Conservation (phyloP, 1,140 invertebrate species). For the Drosophila guanche region DNA sequence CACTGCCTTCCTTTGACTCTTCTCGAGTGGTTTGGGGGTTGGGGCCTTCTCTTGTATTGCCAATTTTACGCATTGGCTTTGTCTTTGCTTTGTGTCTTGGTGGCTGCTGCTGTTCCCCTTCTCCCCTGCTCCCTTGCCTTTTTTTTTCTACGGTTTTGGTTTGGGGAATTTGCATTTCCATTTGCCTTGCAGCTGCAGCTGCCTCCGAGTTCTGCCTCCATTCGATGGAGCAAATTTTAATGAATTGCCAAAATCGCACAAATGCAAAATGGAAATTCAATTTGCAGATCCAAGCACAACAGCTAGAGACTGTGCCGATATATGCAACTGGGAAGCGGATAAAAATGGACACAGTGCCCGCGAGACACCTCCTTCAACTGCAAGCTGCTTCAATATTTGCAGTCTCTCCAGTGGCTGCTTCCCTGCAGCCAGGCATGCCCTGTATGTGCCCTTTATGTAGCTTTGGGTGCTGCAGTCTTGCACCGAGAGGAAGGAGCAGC, state of each 20-base stretch:
- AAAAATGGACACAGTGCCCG: no score
- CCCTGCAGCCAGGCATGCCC: no score
- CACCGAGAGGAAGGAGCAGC: conserved; percentile 1
- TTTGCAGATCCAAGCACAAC: conserved; percentile 67
- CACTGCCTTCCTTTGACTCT: not conserved
- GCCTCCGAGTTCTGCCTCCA: not conserved
- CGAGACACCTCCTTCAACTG: no score
- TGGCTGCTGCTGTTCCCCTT: no score
- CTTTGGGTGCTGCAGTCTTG: no score
- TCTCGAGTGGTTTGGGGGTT: no score
- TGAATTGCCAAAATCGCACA: conserved; percentile 77
- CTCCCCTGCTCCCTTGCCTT: not conserved
- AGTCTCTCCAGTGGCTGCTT: no score
- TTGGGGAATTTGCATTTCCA: conserved; percentile 64
- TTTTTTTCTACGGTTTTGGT: conserved; percentile 6
- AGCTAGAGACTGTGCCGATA: conserved; percentile 10
- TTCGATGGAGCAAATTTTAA: conserved; percentile 50
- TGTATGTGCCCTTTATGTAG: no score
- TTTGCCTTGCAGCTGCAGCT: conserved; percentile 47
- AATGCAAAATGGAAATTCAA: conserved; percentile 71
- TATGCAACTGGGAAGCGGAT: no score
- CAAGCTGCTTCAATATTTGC: no score
- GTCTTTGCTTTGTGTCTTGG: conserved; percentile 7
- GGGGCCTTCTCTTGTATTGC: conserved; percentile 15
- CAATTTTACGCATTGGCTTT: conserved; percentile 48